phyloP scores from a whole-genome alignment of 1,140 invertebrate species.

The Atta texana region DNA sequence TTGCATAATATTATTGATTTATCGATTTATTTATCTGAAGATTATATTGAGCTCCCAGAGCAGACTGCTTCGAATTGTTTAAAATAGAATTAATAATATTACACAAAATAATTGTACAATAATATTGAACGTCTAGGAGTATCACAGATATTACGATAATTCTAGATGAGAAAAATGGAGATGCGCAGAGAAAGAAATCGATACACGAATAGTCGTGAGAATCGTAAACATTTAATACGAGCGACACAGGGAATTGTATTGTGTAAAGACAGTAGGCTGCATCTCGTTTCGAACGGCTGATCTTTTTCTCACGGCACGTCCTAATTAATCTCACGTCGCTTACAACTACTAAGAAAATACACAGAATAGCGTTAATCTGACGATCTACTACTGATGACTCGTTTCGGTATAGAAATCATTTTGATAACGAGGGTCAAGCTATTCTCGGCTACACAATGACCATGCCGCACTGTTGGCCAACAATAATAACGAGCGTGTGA shows the following conservation, averaged over 20 bases:
- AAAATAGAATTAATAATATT: too few species aligned
- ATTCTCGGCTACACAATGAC: slow-evolving; percentile 63
- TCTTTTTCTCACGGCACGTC: slow-evolving; percentile 37
- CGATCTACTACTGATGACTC: slow-evolving; percentile 65
- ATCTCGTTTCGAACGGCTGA: neutral
- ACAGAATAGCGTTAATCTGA: neutral
- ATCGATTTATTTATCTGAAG: too few species aligned
- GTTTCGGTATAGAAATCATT: slow-evolving; percentile 52
- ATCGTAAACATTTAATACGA: slow-evolving; percentile 34
- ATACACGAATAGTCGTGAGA: slow-evolving; percentile 38
- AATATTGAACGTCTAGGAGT: too few species aligned
- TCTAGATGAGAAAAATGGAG: neutral
- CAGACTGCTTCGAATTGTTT: too few species aligned
- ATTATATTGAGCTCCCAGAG: too few species aligned
- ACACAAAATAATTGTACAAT: too few species aligned
- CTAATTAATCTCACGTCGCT: slow-evolving; percentile 51
- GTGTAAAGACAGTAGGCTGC: neutral
- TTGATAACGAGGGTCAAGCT: slow-evolving; percentile 71
- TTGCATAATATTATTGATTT: too few species aligned
- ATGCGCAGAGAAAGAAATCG: neutral
- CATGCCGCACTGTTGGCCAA: slow-evolving; percentile 30
- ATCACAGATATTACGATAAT: neutral
- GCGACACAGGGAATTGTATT: neutral
- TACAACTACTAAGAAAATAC: slow-evolving; percentile 2
- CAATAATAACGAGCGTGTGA: slow-evolving; percentile 54